Percentiles rank a stretch among this genome's conserved stretches.
Evolutionary conservation across 2,888 invertebrate genomes (phyloP).

Genomic region (Tenthredo distinguenda): DNA sequence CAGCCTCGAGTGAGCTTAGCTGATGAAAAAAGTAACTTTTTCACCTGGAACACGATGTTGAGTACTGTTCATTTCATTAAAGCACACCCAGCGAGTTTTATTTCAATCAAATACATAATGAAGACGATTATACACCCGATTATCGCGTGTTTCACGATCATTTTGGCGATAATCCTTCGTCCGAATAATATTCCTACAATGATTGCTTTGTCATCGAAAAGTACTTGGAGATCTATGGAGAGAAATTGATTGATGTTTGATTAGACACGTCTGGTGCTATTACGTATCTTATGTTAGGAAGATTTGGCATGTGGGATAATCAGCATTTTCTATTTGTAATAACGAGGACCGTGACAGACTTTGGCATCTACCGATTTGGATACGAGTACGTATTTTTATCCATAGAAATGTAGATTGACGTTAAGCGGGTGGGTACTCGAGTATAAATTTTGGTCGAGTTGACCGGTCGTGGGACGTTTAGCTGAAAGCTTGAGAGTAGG

Average conservation of each 20-base stretch:
- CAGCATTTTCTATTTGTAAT: background rate
- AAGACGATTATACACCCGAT: background rate
- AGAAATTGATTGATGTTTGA: background rate
- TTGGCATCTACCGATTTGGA: background rate
- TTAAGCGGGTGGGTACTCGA: background rate
- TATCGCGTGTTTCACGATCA: background rate
- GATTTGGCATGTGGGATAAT: background rate
- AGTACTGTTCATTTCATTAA: background rate
- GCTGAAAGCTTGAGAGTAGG: slow-evolving; percentile 36
- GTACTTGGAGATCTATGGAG: background rate
- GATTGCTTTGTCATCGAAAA: background rate
- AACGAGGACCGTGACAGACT: background rate
- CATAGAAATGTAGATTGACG: background rate
- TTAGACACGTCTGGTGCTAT: background rate
- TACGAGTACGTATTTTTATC: background rate
- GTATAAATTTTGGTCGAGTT: slow-evolving; percentile 25
- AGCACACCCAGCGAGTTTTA: background rate
- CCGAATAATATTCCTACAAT: too few species aligned
- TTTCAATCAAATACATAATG: background rate
- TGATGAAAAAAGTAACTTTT: slow-evolving; percentile 14
- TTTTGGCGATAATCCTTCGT: background rate
- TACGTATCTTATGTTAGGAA: too few species aligned
- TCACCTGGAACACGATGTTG: background rate
- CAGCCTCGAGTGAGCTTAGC: background rate
- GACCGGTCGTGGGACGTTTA: slow-evolving; percentile 29